These are phyloP conservation scores for Acanthopagrus latus DNA, from an alignment of 2,797 vertebrate species.

Conservation along the genomic window DNA sequence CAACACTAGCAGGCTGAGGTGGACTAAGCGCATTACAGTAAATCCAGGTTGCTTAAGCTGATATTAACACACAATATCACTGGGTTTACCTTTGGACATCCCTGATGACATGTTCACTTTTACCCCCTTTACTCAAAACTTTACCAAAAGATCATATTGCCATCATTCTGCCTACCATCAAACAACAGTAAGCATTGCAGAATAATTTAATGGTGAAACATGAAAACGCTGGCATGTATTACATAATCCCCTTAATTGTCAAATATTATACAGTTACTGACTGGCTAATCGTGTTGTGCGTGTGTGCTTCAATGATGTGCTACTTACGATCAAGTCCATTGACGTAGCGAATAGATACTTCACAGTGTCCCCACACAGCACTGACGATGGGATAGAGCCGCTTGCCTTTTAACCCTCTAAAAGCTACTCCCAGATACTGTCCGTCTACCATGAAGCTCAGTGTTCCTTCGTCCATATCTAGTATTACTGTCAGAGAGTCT, in stretches of 20 bases:
- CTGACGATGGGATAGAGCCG: slow-evolving; percentile 98
- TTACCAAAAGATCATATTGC: background rate
- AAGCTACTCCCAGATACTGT: slow-evolving; percentile 98
- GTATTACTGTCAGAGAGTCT: slow-evolving; percentile 94
- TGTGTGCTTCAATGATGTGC: background rate
- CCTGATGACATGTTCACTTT: background rate
- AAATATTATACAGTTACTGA: background rate
- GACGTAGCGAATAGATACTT: slow-evolving; percentile 98
- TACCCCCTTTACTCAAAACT: background rate
- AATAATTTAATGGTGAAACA: background rate
- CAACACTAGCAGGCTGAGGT: background rate
- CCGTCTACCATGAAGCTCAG: slow-evolving; percentile 98
- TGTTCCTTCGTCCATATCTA: slow-evolving; percentile 99
- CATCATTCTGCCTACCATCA: background rate
- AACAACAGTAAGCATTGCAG: background rate
- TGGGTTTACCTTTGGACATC: background rate
- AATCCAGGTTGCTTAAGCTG: background rate
- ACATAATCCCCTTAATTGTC: background rate
- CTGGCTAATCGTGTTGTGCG: background rate
- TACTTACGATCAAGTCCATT: slow-evolving; percentile 99
- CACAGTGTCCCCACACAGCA: slow-evolving; percentile 99
- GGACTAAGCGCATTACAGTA: background rate
- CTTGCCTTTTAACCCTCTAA: slow-evolving; percentile 96
- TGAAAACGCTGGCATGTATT: background rate
- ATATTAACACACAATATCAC: background rate